Evolutionary conservation across 2,113 vertebrate species (phyloP).

Genomic region (Chlorodrepanis virens): DNA sequence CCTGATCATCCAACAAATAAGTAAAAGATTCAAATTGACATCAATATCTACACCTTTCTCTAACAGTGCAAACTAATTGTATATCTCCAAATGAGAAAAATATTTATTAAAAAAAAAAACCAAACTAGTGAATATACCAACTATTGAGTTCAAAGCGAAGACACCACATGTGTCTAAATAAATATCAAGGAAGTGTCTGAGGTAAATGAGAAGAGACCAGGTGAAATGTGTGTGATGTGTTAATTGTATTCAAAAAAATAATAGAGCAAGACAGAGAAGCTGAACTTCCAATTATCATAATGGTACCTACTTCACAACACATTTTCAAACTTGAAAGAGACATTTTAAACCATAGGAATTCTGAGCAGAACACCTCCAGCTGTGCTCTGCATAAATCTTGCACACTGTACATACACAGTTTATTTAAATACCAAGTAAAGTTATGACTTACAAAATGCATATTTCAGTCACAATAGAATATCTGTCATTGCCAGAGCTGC

Average conservation of each 20-base stretch:
- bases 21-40: slow-evolving; percentile 60
- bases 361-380: slow-evolving; percentile 43
- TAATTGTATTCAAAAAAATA: slow-evolving; percentile 71
- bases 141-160: slow-evolving; percentile 72
- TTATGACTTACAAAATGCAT: slow-evolving; percentile 66
- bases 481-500: slow-evolving; percentile 41
- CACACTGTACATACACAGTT: slow-evolving; percentile 19
- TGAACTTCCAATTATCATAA: slow-evolving; percentile 74
- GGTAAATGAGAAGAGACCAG: slow-evolving; percentile 69
- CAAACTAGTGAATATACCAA: slow-evolving; percentile 48
- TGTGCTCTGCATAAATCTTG: slow-evolving; percentile 60
- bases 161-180: slow-evolving; percentile 66
- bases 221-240: slow-evolving; percentile 65
- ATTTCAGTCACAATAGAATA: slow-evolving; percentile 52
- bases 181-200: slow-evolving; percentile 72
- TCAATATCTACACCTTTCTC: slow-evolving; percentile 35
- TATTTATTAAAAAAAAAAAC: slow-evolving; percentile 29
- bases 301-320: slow-evolving; percentile 67
- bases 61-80: slow-evolving; percentile 56
- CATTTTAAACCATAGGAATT: slow-evolving; percentile 63
- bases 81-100: slow-evolving; percentile 50
- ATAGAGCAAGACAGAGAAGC: slow-evolving; percentile 65
- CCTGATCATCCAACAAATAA: slow-evolving; percentile 51
- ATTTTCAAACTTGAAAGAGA: slow-evolving; percentile 69
- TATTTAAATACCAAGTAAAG: slow-evolving; percentile 68